Conservation (phyloP, 2,797 vertebrate species). For the Atherinosoma microstoma region DNA sequence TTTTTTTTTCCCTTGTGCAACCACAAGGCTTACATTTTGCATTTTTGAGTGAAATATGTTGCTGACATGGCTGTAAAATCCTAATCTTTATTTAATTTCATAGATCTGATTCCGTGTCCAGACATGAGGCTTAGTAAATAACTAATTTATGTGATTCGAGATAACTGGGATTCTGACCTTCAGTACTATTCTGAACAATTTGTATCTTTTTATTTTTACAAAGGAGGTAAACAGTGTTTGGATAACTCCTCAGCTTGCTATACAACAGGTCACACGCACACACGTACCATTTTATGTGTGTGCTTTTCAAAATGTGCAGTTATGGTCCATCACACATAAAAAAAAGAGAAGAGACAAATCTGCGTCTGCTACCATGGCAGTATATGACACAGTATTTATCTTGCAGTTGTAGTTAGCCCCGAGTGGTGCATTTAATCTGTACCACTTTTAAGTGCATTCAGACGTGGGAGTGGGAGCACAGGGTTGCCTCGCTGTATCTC, state of each 20-base stretch:
- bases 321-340: conserved; percentile 40
- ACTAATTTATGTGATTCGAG: conserved; percentile 16
- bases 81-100: not conserved
- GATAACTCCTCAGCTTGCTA: not conserved
- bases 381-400: conserved; percentile 68
- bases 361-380: conserved; percentile 53
- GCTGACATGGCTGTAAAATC: not conserved
- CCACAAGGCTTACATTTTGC: not conserved
- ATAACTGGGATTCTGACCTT: conserved; percentile 15
- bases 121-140: not conserved
- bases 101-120: not conserved
- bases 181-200: not conserved
- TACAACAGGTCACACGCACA: conserved; percentile 12
- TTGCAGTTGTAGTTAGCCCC: conserved; percentile 72
- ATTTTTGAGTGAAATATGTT: conserved; percentile 1
- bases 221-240: conserved; percentile 25
- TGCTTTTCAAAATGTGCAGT: conserved; percentile 25
- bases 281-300: not conserved
- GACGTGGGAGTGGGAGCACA: conserved; percentile 70
- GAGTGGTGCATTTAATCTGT: conserved; percentile 74
- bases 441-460: conserved; percentile 70
- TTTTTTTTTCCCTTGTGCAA: not conserved
- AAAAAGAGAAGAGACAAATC: conserved; percentile 39
- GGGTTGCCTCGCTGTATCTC: conserved; percentile 64
- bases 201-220: conserved; percentile 17